Base-by-base conservation (phyloP, 2,113 vertebrate genomes). In the Mohoua ochrocephala region DNA sequence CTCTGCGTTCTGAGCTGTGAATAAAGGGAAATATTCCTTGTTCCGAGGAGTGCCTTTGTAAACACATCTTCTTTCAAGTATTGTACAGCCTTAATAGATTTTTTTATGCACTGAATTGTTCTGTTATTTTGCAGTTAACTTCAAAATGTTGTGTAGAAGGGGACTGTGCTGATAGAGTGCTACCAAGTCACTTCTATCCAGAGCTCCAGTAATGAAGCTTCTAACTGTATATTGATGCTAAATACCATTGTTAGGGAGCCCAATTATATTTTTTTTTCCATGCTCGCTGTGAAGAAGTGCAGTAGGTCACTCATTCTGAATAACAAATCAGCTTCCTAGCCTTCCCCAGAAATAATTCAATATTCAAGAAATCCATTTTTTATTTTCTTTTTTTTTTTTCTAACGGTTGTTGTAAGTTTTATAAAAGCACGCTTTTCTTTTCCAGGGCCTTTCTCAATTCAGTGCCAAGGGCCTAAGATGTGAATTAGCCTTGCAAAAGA, bases 81-180 rank as follows among this genome's bases (percentile, higher is more conserved):
- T 63, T 96, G 92, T 53, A 45, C 44, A 52, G 92, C 73, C 90
- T 93, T 98, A 97, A 97, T 97, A 95, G 97, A 84, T 93, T 97
- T 95, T 69, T 86, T 70, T 81, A 44, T 80, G 91, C 91, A 71
- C 67, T 92, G 90, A 94, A 96, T 95, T 91, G 61, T 93, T 93
- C 84, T 95, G 77, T 94, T 97, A 87, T 96, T 93, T 96, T 91
- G 89, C 89, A 95, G 84, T 94, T 96, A 92, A 92, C 75, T 95
- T 94, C 88, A 97, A 97, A 97, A 96, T 60, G 78, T 74, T 96
- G 88, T 94, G 63, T 27, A 75, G 84, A 91, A 89, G 8, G 1
- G 33, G 53, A 39, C 65, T 61, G 26, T 84, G 92, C 85, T 95
- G 96, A 97, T 88, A 61, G 45, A 83, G 52, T 84, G 61, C 26